Conservation (phyloP, 2,797 vertebrate species). For the Enoplosus armatus region DNA sequence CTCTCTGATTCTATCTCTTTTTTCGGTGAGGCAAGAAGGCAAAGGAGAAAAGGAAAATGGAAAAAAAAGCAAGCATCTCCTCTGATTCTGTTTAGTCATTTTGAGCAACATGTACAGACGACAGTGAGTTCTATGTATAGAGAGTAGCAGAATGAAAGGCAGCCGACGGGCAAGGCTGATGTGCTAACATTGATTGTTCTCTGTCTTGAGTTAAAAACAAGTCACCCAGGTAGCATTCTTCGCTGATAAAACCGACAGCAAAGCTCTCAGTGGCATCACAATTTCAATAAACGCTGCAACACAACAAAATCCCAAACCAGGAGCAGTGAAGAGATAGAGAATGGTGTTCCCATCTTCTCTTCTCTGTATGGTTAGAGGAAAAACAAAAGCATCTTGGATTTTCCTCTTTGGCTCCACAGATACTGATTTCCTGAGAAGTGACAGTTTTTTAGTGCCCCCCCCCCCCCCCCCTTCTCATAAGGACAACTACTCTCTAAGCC, state of each 20-base stretch:
- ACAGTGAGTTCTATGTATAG: constrained; percentile 29
- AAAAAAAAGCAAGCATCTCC: neutral
- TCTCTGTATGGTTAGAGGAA: constrained; percentile 46
- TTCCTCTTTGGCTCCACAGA: constrained; percentile 53
- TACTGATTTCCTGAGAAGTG: constrained; percentile 65
- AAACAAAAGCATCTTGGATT: constrained; percentile 66
- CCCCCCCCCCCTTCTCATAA: constrained; percentile 5
- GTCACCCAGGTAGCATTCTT: constrained; percentile 49
- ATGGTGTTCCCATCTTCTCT: constrained; percentile 15
- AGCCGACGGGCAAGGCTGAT: constrained; percentile 43
- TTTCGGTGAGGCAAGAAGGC: neutral
- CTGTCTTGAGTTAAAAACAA: constrained; percentile 47
- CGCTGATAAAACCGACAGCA: constrained; percentile 56
- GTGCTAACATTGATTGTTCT: constrained; percentile 64
- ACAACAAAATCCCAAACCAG: constrained; percentile 51
- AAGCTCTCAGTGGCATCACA: constrained; percentile 41
- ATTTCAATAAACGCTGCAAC: constrained; percentile 56
- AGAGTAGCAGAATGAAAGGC: constrained; percentile 43
- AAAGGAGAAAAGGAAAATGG: neutral
- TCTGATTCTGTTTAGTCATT: constrained; percentile 39
- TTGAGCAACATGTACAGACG: constrained; percentile 18
- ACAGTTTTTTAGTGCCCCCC: constrained; percentile 33
- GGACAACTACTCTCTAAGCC: constrained; percentile 38
- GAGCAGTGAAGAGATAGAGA: constrained; percentile 31
- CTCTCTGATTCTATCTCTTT: constrained; percentile 2